Conservation (phyloP, 2,113 vertebrate species). For the Brachyhypopomus gauderio region DNA sequence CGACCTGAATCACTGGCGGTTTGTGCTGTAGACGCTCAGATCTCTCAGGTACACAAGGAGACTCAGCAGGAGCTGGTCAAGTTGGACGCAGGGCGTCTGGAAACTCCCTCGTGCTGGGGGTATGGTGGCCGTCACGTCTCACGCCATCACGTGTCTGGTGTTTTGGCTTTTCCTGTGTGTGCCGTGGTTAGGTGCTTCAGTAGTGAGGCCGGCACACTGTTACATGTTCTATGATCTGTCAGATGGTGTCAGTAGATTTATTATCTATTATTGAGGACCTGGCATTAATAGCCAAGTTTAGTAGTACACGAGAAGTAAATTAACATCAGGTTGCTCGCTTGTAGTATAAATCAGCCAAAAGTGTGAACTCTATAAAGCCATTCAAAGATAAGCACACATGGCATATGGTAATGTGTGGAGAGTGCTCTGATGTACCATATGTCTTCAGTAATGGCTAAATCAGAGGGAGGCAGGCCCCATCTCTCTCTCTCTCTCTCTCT, state of each 20-base stretch:
- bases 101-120: too few species aligned
- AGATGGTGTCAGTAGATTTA: not conserved
- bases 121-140: too few species aligned
- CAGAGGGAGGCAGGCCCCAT: slow-evolving; percentile 37
- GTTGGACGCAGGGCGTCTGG: too few species aligned
- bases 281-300: not conserved
- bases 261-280: not conserved
- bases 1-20: too few species aligned
- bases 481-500: slow-evolving; percentile 17
- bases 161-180: too few species aligned
- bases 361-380: slow-evolving; percentile 13
- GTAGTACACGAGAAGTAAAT: too few species aligned
- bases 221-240: not conserved
- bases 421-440: slow-evolving; percentile 51
- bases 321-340: not conserved
- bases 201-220: too few species aligned
- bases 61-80: too few species aligned
- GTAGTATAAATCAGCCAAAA: slow-evolving; percentile 33
- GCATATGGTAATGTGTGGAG: slow-evolving; percentile 47
- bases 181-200: too few species aligned
- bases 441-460: slow-evolving; percentile 50
- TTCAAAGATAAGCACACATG: slow-evolving; percentile 43
- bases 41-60: too few species aligned
- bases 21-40: too few species aligned
- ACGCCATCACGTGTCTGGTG: too few species aligned